These are phyloP conservation scores for Cyprinus carpio DNA, from an alignment of 2,113 vertebrate genomes.

Conservation along the genomic window DNA sequence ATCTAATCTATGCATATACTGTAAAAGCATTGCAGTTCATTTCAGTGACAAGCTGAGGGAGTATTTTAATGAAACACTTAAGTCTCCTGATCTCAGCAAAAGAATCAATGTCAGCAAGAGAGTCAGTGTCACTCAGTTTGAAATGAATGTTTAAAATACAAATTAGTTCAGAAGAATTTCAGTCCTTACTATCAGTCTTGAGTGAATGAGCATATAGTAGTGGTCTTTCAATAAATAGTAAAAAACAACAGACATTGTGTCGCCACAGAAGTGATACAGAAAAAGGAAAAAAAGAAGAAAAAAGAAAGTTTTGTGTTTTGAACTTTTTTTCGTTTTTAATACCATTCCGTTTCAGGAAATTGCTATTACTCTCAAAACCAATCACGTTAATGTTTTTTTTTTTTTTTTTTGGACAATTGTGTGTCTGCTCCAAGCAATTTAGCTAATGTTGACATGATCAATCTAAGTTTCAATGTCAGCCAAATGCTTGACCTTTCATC, in stretches of 20 bases:
- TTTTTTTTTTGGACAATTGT: neutral
- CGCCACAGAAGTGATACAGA: neutral
- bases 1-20: neutral
- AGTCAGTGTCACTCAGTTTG: neutral
- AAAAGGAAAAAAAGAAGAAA: neutral
- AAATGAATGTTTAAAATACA: neutral
- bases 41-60: neutral
- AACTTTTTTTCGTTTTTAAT: neutral
- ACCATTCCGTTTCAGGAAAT: neutral
- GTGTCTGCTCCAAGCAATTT: neutral
- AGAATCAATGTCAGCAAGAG: neutral
- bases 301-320: neutral
- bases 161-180: neutral
- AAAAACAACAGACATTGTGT: neutral
- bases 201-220: neutral
- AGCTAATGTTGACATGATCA: neutral
- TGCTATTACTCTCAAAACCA: neutral
- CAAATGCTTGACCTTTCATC: neutral
- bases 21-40: neutral
- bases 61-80: neutral
- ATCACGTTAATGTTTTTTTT: neutral
- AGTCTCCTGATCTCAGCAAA: neutral
- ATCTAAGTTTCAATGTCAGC: constrained; percentile 8
- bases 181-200: neutral
- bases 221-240: neutral